phyloP scores from a whole-genome alignment of 1,140 invertebrate species.

The Leptopilina clavipes region DNA sequence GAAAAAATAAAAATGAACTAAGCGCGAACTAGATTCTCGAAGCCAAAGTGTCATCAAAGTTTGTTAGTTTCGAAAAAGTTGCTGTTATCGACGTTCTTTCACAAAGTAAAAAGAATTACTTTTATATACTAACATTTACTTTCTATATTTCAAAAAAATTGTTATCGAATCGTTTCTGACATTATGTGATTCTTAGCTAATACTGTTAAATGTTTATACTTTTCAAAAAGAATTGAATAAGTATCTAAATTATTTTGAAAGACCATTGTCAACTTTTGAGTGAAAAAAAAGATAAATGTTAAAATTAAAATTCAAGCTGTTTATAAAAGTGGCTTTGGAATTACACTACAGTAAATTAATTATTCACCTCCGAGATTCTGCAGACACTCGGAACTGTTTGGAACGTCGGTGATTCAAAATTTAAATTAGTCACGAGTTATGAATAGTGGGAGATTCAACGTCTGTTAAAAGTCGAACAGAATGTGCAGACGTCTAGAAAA shows the following conservation, averaged over 20 bases:
- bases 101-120: neutral
- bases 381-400: neutral
- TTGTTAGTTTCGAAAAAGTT: conserved; percentile 23
- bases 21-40: neutral
- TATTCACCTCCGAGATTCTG: neutral
- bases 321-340: neutral
- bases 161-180: neutral
- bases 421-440: conserved; percentile 21
- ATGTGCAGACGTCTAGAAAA: conserved; percentile 44
- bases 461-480: conserved; percentile 41
- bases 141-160: neutral
- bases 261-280: too few relatives aligned
- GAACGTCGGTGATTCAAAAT: conserved; percentile 14
- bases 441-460: conserved; percentile 26
- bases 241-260: too few relatives aligned
- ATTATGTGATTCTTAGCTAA: neutral
- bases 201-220: too few relatives aligned
- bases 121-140: neutral
- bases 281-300: too few relatives aligned
- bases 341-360: neutral
- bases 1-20: neutral
- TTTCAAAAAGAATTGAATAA: neutral
- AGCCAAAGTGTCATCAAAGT: neutral
- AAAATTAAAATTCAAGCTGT: neutral
- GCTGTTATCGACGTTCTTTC: conserved; percentile 22